These are phyloP conservation scores for Meloe dianella DNA, from an alignment of 2,888 invertebrate species.

Conservation along the genomic window DNA sequence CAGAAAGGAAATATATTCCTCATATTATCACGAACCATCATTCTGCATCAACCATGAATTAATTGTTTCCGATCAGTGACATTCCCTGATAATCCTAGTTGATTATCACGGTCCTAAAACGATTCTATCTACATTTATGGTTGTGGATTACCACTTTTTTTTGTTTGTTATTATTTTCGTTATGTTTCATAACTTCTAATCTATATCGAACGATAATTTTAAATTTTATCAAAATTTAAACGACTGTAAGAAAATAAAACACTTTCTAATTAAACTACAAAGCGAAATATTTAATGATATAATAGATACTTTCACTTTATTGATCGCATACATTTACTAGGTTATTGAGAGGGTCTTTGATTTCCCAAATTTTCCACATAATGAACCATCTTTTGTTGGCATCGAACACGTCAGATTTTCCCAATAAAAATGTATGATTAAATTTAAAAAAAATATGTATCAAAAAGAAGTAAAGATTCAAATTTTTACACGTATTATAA, in stretches of 20 bases:
- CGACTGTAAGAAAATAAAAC: neutral
- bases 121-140: conserved; percentile 32
- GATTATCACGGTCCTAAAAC: conserved; percentile 38
- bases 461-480: neutral
- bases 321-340: neutral
- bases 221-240: neutral
- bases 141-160: conserved; percentile 35
- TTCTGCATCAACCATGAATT: conserved; percentile 38
- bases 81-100: conserved; percentile 39
- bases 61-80: conserved; percentile 40
- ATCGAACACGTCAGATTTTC: neutral
- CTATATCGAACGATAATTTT: too few relatives aligned
- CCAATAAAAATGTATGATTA: neutral
- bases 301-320: conserved; percentile 12
- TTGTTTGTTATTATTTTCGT: neutral
- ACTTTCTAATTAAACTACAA: neutral
- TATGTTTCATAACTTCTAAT: too few relatives aligned
- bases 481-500: too few relatives aligned
- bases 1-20: neutral
- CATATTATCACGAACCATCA: conserved; percentile 17
- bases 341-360: neutral
- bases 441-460: neutral
- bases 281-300: conserved; percentile 9
- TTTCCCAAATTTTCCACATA: neutral
- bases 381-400: conserved; percentile 2